phyloP scores from a whole-genome alignment of 2,888 invertebrate species.

The Stenurella melanura region DNA sequence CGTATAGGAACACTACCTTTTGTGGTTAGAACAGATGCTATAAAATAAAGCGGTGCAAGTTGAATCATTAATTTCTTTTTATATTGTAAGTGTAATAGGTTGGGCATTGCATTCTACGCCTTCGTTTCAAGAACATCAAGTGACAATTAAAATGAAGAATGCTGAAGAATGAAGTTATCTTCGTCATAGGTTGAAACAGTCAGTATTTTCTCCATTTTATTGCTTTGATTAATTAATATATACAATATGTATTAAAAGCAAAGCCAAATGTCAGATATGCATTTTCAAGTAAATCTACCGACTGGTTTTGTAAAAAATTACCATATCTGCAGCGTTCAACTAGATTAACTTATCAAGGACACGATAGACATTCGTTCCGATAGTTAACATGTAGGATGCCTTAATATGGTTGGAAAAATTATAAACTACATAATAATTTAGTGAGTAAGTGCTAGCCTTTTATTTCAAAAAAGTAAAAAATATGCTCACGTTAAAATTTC shows the following conservation, averaged over 20 bases:
- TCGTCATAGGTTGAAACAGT: neutral
- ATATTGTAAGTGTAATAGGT: conserved; percentile 1
- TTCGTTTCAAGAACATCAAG: conserved; percentile 32
- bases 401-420: no score
- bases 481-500: no score
- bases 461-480: no score
- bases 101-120: conserved; percentile 36
- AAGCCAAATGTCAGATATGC: neutral
- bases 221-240: neutral
- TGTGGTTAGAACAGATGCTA: no score
- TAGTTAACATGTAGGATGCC: neutral
- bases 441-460: no score
- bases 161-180: conserved; percentile 25
- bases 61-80: neutral
- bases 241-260: neutral
- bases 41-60: neutral
- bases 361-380: neutral
- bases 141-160: conserved; percentile 26
- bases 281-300: neutral
- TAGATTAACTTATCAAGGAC: neutral
- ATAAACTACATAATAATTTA: no score
- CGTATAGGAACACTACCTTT: no score
- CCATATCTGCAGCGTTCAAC: neutral
- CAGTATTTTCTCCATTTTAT: neutral
- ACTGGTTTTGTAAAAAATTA: neutral